A percentile compares a stretch with the other conserved stretches of the same genome.
phyloP scores from a whole-genome alignment of 2,888 invertebrate species.

The Vesta saturnalis region DNA sequence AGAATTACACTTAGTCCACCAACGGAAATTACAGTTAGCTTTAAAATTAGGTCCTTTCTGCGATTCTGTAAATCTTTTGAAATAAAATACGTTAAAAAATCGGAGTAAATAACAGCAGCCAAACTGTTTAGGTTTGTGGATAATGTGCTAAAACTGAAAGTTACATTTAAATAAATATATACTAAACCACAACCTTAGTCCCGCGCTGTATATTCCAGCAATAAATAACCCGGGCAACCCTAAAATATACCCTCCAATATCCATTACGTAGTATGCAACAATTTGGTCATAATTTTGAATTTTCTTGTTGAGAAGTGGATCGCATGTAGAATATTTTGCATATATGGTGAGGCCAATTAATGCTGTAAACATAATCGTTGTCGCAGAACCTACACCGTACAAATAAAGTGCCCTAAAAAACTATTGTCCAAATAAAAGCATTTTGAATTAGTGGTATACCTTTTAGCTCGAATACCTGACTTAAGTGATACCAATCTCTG shows the following conservation, averaged over 20 bases:
- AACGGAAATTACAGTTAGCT: conserved; percentile 65
- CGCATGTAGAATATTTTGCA: conserved; percentile 71
- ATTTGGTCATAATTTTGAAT: conserved; percentile 66
- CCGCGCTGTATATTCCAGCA: conserved; percentile 78
- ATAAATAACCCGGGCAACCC: conserved; percentile 79
- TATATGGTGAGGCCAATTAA: conserved; percentile 60
- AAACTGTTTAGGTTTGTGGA: conserved; percentile 69
- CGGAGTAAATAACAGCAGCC: conserved; percentile 69
- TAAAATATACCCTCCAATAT: conserved; percentile 69
- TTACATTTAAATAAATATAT: conserved; percentile 52
- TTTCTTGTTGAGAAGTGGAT: conserved; percentile 69
- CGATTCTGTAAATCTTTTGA: conserved; percentile 63
- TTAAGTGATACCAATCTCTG: conserved; percentile 67
- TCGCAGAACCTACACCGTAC: conserved; percentile 41
- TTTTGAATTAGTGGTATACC: conserved; percentile 30
- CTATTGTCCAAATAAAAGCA: conserved; percentile 14
- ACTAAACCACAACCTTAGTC: conserved; percentile 65
- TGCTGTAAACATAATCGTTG: conserved; percentile 46
- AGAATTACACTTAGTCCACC: conserved; percentile 65
- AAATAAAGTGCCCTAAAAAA: conserved; percentile 54
- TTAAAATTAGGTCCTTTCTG: conserved; percentile 68
- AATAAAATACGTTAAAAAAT: conserved; percentile 67
- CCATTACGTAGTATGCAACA: conserved; percentile 77
- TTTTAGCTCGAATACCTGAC: conserved; percentile 47
- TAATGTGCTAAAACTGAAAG: conserved; percentile 64